These are phyloP conservation scores for Yponomeuta evonymella DNA, from an alignment of 2,888 invertebrate genomes.

Conservation along the genomic window DNA sequence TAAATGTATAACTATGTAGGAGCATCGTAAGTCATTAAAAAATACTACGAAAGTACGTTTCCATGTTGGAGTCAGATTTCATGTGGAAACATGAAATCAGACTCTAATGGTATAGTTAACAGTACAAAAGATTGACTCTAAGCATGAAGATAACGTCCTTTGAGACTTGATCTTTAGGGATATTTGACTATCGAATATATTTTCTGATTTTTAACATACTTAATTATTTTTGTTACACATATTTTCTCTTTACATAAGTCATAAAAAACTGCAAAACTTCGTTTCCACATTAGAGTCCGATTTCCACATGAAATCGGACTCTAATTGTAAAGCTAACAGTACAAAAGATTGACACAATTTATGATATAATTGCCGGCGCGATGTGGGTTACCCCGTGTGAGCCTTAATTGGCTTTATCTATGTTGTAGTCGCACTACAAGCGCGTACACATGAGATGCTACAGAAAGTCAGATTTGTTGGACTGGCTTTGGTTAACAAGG, in stretches of 20 bases:
- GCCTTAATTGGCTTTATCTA: constrained; percentile 41
- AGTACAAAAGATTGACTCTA: too few species aligned
- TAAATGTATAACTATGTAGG: too few species aligned
- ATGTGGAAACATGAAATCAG: too few species aligned
- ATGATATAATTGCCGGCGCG: constrained; percentile 13
- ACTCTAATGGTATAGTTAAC: too few species aligned
- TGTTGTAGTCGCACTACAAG: constrained; percentile 12
- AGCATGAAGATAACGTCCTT: too few species aligned
- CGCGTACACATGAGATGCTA: neutral
- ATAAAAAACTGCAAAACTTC: neutral
- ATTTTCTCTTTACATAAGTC: neutral
- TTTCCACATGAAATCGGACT: neutral
- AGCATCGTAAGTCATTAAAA: too few species aligned
- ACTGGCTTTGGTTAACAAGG: neutral
- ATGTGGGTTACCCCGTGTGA: constrained; percentile 42
- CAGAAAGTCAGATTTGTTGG: neutral
- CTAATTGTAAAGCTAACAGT: constrained; percentile 4
- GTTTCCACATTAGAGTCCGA: neutral
- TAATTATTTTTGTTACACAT: too few species aligned
- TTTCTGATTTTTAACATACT: too few species aligned
- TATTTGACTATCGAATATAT: too few species aligned
- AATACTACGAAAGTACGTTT: too few species aligned
- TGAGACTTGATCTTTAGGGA: too few species aligned
- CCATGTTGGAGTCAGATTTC: too few species aligned
- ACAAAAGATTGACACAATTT: constrained; percentile 12